phyloP scores from a whole-genome alignment of 1,140 invertebrate genomes.

The Atta texana region DNA sequence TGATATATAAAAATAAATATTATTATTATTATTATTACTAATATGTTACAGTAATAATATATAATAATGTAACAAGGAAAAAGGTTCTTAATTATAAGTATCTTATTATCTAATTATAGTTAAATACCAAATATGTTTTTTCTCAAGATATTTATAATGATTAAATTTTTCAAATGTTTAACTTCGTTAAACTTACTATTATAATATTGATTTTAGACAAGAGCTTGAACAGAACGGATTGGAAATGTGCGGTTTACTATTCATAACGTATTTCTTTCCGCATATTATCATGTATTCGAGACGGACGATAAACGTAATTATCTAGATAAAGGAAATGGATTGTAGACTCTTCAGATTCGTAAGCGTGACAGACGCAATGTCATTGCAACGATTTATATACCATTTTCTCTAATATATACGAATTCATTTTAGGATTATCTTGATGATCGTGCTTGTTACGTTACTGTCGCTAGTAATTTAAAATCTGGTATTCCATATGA shows the following conservation, averaged over 20 bases:
- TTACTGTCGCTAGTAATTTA: constrained; percentile 86
- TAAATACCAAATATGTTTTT: no score
- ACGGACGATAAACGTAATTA: constrained; percentile 82
- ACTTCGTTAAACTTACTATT: not conserved
- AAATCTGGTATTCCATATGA: constrained; percentile 83
- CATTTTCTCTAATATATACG: not conserved
- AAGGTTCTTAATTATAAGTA: no score
- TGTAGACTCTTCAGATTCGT: constrained; percentile 85
- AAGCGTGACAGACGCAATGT: not conserved
- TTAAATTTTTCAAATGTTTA: not conserved
- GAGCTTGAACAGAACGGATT: constrained; percentile 50
- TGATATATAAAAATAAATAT: no score
- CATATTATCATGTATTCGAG: constrained; percentile 85
- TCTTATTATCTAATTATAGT: no score
- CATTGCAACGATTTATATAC: not conserved
- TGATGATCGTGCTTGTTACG: constrained; percentile 84
- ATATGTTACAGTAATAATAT: no score
- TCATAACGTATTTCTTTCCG: constrained; percentile 84
- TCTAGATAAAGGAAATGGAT: constrained; percentile 83
- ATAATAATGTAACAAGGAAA: no score
- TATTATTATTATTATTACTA: no score
- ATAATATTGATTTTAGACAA: constrained; percentile 11
- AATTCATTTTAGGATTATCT: constrained; percentile 84
- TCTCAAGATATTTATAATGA: not conserved
- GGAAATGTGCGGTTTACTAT: constrained; percentile 70